Evolutionary conservation across 2,113 vertebrate genomes (phyloP).

Genomic region (Gracilinanus agilis): DNA sequence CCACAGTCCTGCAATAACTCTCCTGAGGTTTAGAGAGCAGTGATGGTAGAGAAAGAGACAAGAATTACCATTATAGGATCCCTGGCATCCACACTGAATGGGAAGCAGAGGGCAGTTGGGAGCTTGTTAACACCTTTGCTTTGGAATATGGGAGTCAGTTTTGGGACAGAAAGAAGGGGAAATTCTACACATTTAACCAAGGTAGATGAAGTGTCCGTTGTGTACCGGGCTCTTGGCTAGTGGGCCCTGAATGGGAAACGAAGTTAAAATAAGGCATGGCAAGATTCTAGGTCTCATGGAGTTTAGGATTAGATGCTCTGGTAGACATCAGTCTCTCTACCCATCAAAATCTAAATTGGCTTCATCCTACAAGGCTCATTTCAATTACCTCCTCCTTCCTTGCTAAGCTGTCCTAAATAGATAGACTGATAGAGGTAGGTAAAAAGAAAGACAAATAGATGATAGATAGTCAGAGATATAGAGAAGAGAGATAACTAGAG

Average conservation of each 20-base stretch:
- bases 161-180: neutral
- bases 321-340: neutral
- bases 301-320: neutral
- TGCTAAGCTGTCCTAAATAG: neutral
- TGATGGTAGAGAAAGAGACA: slow-evolving; percentile 64
- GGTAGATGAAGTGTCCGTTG: neutral
- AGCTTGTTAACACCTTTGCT: slow-evolving; percentile 79
- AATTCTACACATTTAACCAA: neutral
- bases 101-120: slow-evolving; percentile 80
- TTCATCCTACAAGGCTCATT: neutral
- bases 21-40: slow-evolving; percentile 37
- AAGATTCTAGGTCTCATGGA: neutral
- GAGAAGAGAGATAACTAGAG: no score
- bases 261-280: neutral
- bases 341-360: neutral
- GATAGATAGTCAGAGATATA: no score
- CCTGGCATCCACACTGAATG: slow-evolving; percentile 78
- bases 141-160: slow-evolving; percentile 80
- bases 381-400: neutral
- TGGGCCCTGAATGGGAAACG: neutral
- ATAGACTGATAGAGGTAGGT: neutral
- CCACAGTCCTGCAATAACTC: slow-evolving; percentile 76
- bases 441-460: neutral
- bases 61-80: slow-evolving; percentile 67
- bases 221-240: neutral